These are phyloP conservation scores for Chelon labrosus DNA, from an alignment of 2,797 vertebrate genomes.

Conservation along the genomic window DNA sequence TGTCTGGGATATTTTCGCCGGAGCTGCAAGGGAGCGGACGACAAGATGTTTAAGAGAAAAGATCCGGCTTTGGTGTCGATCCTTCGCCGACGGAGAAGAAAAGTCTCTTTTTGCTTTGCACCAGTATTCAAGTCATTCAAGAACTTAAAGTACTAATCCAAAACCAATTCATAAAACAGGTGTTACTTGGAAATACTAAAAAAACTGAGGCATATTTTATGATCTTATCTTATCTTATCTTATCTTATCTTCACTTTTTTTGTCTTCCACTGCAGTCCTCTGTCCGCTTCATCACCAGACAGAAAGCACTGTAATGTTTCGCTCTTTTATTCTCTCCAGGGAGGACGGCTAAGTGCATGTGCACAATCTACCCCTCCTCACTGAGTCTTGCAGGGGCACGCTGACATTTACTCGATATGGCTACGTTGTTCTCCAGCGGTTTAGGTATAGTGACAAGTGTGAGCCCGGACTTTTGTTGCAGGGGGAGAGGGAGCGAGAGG, in stretches of 20 bases:
- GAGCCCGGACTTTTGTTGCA: slow-evolving; percentile 34
- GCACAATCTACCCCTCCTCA: slow-evolving; percentile 30
- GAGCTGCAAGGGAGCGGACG: neutral
- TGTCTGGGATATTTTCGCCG: neutral
- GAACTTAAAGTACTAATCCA: neutral
- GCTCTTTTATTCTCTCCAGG: slow-evolving; percentile 36
- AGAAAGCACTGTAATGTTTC: slow-evolving; percentile 41
- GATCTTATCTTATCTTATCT: no score
- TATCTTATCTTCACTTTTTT: neutral
- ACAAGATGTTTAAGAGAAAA: neutral
- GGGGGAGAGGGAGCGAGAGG: slow-evolving; percentile 1
- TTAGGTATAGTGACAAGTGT: slow-evolving; percentile 44
- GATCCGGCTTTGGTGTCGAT: neutral
- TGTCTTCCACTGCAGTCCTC: slow-evolving; percentile 26
- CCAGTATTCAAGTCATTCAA: neutral
- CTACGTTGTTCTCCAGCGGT: slow-evolving; percentile 44
- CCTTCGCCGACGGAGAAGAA: neutral
- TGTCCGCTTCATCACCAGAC: slow-evolving; percentile 42
- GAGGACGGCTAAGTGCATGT: slow-evolving; percentile 52
- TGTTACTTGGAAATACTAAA: no score
- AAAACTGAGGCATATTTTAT: no score
- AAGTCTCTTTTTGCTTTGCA: neutral
- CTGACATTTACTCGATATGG: slow-evolving; percentile 71
- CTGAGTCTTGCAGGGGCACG: slow-evolving; percentile 34
- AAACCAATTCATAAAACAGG: no score